Evolutionary conservation across 2,113 vertebrate genomes (phyloP).

Genomic region (Elgaria multicarinata): DNA sequence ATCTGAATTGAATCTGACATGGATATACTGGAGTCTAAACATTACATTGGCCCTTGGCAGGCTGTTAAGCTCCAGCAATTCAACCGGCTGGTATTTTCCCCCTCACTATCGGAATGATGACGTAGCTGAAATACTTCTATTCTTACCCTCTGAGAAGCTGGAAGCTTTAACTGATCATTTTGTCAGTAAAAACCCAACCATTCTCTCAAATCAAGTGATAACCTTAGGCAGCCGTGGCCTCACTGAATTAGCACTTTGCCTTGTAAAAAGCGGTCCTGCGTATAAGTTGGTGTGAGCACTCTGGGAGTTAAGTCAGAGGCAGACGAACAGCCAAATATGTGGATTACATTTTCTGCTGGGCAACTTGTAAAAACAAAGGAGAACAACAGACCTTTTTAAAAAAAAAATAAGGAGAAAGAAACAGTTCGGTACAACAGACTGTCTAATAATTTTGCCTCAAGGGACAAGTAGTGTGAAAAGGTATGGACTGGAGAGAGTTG

Average conservation of each 20-base stretch:
- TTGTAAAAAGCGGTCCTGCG: constrained; percentile 42
- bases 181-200: constrained; percentile 56
- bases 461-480: constrained; percentile 10
- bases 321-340: constrained; percentile 26
- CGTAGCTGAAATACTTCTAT: constrained; percentile 21
- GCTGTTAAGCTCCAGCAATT: constrained; percentile 34
- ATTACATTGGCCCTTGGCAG: constrained; percentile 18
- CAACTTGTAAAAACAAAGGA: constrained; percentile 7
- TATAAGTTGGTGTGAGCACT: constrained; percentile 23
- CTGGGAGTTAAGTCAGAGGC: constrained; percentile 45
- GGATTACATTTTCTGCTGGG: constrained; percentile 21
- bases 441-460: constrained; percentile 14
- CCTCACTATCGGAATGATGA: constrained; percentile 40
- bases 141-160: constrained; percentile 44
- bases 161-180: constrained; percentile 51
- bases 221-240: constrained; percentile 31
- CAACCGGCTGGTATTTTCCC: constrained; percentile 27
- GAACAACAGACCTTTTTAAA: neutral
- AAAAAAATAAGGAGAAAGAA: neutral
- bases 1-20: constrained; percentile 41
- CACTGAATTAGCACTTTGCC: constrained; percentile 57
- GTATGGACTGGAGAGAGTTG: neutral
- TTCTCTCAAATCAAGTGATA: constrained; percentile 38
- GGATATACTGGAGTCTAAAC: constrained; percentile 38
- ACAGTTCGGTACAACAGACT: constrained; percentile 14